A percentile compares a stretch with the other conserved stretches of the same genome.
phyloP scores from a whole-genome alignment of 2,113 vertebrate genomes.

The Bubalus kerabau region DNA sequence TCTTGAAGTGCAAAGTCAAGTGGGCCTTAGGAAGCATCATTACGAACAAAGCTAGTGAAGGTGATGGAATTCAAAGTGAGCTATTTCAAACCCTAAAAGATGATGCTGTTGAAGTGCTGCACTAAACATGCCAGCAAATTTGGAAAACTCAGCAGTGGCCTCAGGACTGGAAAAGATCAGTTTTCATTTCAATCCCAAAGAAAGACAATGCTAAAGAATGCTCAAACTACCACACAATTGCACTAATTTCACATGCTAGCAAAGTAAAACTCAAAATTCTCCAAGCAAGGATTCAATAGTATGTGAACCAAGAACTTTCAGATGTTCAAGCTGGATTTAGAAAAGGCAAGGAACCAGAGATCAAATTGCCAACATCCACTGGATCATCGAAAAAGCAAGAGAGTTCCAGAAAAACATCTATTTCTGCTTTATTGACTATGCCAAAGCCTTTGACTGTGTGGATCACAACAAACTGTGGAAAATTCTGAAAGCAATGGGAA shows the following conservation, averaged over 20 bases:
- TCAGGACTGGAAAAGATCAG: neutral
- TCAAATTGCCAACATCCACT: neutral
- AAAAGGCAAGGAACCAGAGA: neutral
- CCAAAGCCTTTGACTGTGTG: neutral
- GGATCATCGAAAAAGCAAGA: neutral
- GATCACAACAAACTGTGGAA: neutral
- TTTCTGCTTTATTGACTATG: neutral
- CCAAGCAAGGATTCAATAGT: neutral
- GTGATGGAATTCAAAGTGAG: neutral
- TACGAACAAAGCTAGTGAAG: neutral
- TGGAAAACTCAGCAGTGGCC: neutral
- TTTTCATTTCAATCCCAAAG: neutral
- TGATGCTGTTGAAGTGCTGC: neutral
- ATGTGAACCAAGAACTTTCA: rapidly evolving
- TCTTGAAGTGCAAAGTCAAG: neutral
- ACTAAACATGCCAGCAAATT: neutral
- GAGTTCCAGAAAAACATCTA: neutral
- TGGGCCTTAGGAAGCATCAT: neutral
- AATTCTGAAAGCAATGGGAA: neutral
- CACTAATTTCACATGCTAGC: neutral
- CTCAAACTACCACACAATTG: neutral
- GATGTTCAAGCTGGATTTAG: neutral
- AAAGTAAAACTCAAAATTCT: neutral
- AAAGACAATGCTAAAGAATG: neutral
- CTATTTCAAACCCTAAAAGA: neutral